Base-by-base conservation (phyloP, 1,140 invertebrate genomes). In the Palaemon carinicauda region DNA sequence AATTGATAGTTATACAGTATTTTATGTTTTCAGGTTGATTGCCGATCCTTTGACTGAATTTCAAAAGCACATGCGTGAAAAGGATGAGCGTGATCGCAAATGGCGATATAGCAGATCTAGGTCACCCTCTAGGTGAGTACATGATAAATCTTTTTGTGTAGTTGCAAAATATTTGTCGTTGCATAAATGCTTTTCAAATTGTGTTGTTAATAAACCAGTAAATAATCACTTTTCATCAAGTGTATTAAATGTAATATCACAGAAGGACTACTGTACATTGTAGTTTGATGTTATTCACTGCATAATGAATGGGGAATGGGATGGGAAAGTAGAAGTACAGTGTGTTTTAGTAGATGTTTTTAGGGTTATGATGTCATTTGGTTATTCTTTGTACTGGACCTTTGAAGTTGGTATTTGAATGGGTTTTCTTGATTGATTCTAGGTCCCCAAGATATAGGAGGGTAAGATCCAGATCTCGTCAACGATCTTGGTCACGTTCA, bases 31-130 rank as follows among this genome's bases (percentile, higher is more conserved):
- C 77, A 86, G 84, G 33, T 7, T 50, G 7, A 86, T 86, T 33
- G 75, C 51, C 10, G 84, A 86, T 65, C 75, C 84, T 17, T 65
- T 86, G 5, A 80, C 84, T 3, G 54, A 73, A n/a, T 86, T 86
- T 60, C 73, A 86, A 75, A 80, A 80, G 29, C 84, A 86, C 29
- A 24, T 86, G 27, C 41, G 69, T 21, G 84, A 86, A 65, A 86
- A 86, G 29, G 84, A 86, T 50, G 69, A 82, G 24, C 27, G 74
- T 19, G 77, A 60, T 17, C 56, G 84, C 15, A 71, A 75, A 21
- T 79, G 24, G 14, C 77, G 84, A 51, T 80, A 31, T 51, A 86
- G 84, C 77, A 69, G 77, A 29, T 86, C 84, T 17, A 69, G 84
- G 21, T 86, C 84, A 4, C 82, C 74, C 10, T 86, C 84, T n/a